Evolutionary conservation across 2,113 vertebrate species (phyloP).

Genomic region (Upupa epops): DNA sequence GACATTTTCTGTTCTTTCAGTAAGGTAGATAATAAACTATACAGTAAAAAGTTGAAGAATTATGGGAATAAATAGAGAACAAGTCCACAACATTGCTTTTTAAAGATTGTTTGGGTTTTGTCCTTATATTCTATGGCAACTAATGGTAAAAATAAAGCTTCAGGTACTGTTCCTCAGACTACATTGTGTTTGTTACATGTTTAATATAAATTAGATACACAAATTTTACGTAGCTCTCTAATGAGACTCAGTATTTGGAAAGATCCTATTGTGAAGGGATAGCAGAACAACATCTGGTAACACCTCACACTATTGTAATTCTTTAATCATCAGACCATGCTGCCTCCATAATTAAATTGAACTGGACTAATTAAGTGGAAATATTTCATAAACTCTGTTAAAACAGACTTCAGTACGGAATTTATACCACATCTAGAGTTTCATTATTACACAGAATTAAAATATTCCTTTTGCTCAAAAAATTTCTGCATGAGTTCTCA

Average conservation of each 20-base stretch:
- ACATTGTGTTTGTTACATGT: background rate
- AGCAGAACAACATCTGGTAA: background rate
- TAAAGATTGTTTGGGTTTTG: background rate
- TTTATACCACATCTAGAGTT: background rate
- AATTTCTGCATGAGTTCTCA: slow-evolving; percentile 45
- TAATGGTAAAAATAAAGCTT: background rate
- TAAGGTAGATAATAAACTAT: background rate
- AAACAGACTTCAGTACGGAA: background rate
- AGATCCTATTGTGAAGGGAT: background rate
- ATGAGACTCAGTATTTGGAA: background rate
- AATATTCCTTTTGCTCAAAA: slow-evolving; percentile 16
- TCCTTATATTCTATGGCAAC: background rate
- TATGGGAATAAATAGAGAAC: background rate
- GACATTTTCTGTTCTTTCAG: background rate
- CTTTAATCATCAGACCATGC: background rate
- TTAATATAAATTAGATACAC: background rate
- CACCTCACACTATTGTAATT: background rate
- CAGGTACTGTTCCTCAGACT: background rate
- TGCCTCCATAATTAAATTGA: background rate
- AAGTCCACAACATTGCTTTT: background rate
- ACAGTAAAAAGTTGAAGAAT: background rate
- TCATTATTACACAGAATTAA: background rate
- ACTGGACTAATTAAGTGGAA: slow-evolving; percentile 20
- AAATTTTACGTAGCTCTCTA: background rate
- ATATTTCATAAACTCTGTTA: slow-evolving; percentile 22